Percentiles rank a stretch among this genome's conserved stretches.
phyloP scores from a whole-genome alignment of 2,113 vertebrate genomes.

The Myrmecobius fasciatus region DNA sequence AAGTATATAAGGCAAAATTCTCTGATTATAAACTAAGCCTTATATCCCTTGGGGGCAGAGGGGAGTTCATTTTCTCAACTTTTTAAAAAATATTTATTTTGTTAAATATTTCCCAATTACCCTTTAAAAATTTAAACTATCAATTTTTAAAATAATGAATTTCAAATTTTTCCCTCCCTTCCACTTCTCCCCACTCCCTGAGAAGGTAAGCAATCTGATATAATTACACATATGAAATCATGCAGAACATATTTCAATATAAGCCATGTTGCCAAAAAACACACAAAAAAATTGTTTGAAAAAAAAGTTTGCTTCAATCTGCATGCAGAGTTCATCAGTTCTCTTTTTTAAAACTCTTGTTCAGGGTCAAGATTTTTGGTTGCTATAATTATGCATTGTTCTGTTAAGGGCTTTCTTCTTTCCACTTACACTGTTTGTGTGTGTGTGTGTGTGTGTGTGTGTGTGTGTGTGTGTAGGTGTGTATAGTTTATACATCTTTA shows the following conservation, averaged over 20 bases:
- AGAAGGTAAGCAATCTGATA: not conserved
- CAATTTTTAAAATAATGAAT: not conserved
- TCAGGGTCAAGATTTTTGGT: not conserved
- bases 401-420: not conserved
- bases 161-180: not conserved
- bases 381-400: not conserved
- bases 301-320: not conserved
- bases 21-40: not conserved
- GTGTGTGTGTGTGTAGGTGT: no score
- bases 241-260: not conserved
- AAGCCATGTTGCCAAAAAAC: not conserved
- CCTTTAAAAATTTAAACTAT: not conserved
- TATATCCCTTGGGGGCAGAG: not conserved
- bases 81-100: not conserved
- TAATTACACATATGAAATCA: not conserved
- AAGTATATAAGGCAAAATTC: not conserved
- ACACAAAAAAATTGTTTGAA: not conserved
- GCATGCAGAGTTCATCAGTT: not conserved
- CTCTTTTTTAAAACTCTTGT: not conserved
- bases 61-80: not conserved
- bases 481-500: not conserved
- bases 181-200: not conserved
- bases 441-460: no score
- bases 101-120: not conserved
- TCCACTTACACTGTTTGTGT: not conserved